Evolutionary conservation across 37 sponge, comb jelly and placozoan species (phyloP), one percentile per base, ranked within the genome.

Genomic region (Chondrosia reniformis): DNA sequence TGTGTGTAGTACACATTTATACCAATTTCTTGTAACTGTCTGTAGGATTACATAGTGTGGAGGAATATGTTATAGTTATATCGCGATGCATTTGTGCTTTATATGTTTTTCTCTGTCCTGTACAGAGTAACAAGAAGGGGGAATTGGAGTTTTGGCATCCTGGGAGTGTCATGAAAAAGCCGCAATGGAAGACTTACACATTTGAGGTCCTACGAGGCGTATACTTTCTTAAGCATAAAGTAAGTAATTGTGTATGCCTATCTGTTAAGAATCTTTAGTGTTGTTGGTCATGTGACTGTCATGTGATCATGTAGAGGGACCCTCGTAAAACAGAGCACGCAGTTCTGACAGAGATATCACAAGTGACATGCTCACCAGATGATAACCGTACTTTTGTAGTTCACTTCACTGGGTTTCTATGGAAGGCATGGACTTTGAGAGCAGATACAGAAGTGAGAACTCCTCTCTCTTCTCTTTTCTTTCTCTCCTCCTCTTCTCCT

Each of bases 311-410:
- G 44, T 25, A 1, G 2, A 21, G n/a, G 31, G 8, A 39, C 44
- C 72, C 15, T 25, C 32, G 42, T 39, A 36, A 69, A 40, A 41
- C 42, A 40, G 6, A 69, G 72, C 44, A 69, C 43, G 44, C 42
- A 10, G 72, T 69, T 8, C 72, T 69, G 31, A 43, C 72, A 17
- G 72, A 69, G 72, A 69, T 69, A 31, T 9, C 72, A 21, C n/a
- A 69, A 69, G 22, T 69, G 72, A 44, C 39, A 25, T 44, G 25
- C 43, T 24, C 24, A 24, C 5, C n/a, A 9, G 41, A 69, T 21
- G 72, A 69, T 2, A 38, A 34, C 19, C 15, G 72, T 24, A 25
- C 43, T 10, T 69, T 69, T 34, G 36, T 34, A 4, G 72, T 69
- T 13, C 36, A 44, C 22, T 39, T 69, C 43, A 17, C 42, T 41